Evolutionary conservation across 2,113 vertebrate species (phyloP).

Genomic region (Periophthalmodon schlosseri): DNA sequence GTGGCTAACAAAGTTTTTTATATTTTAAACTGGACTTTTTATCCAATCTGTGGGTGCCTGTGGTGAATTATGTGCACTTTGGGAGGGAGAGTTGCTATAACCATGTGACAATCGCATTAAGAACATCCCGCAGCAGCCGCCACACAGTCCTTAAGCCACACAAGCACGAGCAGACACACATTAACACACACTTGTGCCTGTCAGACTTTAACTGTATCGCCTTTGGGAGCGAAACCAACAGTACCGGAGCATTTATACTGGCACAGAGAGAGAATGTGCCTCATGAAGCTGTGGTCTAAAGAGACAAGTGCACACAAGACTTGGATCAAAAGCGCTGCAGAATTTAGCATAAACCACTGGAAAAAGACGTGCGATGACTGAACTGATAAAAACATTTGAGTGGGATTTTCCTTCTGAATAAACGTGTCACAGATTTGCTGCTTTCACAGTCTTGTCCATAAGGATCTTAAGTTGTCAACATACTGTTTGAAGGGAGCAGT

Average conservation of each 20-base stretch:
- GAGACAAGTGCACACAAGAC: constrained; percentile 33
- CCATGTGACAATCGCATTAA: constrained; percentile 65
- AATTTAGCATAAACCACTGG: constrained; percentile 28
- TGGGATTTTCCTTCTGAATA: neutral
- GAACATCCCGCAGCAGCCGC: constrained; percentile 54
- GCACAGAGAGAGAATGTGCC: constrained; percentile 26
- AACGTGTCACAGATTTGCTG: neutral
- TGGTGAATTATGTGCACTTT: constrained; percentile 32
- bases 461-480: constrained; percentile 3
- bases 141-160: constrained; percentile 51
- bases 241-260: constrained; percentile 46
- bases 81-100: constrained; percentile 48
- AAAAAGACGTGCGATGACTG: constrained; percentile 7
- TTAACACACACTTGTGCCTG: constrained; percentile 41
- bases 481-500: constrained; percentile 33
- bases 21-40: constrained; percentile 30
- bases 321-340: constrained; percentile 18
- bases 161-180: constrained; percentile 24
- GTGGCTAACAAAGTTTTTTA: neutral
- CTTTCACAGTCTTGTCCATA: constrained; percentile 1
- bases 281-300: constrained; percentile 31
- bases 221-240: constrained; percentile 54
- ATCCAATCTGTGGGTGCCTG: constrained; percentile 31
- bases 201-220: constrained; percentile 58
- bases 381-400: constrained; percentile 12